These are phyloP conservation scores for Drosophila fuyamai DNA, from an alignment of 1,140 invertebrate species.

Conservation along the genomic window DNA sequence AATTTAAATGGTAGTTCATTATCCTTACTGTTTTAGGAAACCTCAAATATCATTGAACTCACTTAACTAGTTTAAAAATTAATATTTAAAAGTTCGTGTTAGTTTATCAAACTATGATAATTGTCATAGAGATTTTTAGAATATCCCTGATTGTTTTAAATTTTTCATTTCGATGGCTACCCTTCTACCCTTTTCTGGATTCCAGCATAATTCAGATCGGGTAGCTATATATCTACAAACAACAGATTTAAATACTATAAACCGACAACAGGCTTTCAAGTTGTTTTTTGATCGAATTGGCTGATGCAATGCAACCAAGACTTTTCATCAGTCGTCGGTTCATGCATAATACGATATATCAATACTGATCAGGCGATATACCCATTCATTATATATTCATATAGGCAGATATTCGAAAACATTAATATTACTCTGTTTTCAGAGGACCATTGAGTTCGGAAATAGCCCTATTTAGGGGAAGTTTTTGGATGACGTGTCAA, in stretches of 20 bases:
- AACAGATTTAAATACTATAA: conserved; percentile 58
- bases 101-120: neutral
- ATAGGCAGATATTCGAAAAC: neutral
- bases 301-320: conserved; percentile 77
- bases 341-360: conserved; percentile 50
- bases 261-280: conserved; percentile 54
- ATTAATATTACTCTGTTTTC: neutral
- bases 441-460: neutral
- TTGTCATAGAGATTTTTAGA: neutral
- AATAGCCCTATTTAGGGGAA: conserved; percentile 10
- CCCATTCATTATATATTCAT: conserved; percentile 33
- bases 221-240: conserved; percentile 42
- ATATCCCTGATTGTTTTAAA: no score
- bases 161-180: no score
- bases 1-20: neutral
- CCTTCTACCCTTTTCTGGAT: neutral
- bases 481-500: conserved; percentile 24
- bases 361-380: conserved; percentile 36
- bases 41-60: conserved; percentile 5
- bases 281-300: conserved; percentile 63
- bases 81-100: no score
- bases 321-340: conserved; percentile 67
- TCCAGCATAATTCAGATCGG: conserved; percentile 31
- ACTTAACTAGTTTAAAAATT: neutral
- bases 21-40: no score